Evolutionary conservation across 2,113 vertebrate species (phyloP).

Genomic region (Porphyrio hochstetteri): DNA sequence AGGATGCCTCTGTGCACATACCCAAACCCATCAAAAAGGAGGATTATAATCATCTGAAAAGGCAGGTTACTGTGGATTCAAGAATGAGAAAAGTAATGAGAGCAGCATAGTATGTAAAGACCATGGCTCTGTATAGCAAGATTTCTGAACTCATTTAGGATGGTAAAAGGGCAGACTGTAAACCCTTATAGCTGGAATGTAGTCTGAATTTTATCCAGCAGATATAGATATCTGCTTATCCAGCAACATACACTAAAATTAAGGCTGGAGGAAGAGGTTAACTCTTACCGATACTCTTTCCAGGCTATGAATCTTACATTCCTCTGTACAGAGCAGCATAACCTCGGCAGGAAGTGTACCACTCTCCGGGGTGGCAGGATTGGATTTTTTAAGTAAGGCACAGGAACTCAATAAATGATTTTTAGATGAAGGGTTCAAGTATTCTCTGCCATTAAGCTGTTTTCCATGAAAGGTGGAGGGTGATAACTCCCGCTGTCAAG

Average conservation of each 20-base stretch:
- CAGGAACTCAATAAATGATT: neutral
- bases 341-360: neutral
- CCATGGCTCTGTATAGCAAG: neutral
- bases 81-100: neutral
- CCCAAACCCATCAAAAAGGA: neutral
- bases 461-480: neutral
- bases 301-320: neutral
- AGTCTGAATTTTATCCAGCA: neutral
- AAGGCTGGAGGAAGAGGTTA: neutral
- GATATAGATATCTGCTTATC: neutral
- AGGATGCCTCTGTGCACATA: neutral
- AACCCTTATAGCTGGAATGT: neutral
- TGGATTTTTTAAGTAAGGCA: neutral
- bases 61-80: neutral
- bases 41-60: neutral
- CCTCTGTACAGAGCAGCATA: neutral
- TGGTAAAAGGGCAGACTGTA: neutral
- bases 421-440: neutral
- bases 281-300: neutral
- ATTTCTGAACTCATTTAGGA: neutral
- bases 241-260: neutral
- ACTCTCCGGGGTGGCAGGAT: neutral
- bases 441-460: neutral
- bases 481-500: neutral
- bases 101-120: neutral